Percentiles rank a stretch among this genome's conserved stretches.
phyloP scores from a whole-genome alignment of 2,888 invertebrate genomes.

The Xestia xanthographa region DNA sequence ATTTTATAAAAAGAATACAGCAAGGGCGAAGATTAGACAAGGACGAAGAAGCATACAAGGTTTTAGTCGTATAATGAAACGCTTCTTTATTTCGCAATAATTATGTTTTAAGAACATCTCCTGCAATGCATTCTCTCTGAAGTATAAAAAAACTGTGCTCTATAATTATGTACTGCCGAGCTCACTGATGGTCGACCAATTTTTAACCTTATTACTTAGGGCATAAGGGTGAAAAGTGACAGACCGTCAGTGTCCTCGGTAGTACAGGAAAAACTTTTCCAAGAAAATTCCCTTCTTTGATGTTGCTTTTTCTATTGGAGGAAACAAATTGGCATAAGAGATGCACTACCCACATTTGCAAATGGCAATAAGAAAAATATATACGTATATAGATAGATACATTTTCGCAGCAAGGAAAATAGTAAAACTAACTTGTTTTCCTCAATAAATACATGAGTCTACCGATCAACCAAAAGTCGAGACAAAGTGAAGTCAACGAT shows the following conservation, averaged over 20 bases:
- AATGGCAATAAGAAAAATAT: not conserved
- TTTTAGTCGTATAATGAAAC: not conserved
- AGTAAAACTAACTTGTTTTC: not conserved
- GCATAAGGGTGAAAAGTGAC: no score
- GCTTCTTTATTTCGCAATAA: not conserved
- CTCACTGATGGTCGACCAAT: no score
- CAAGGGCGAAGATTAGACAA: not conserved
- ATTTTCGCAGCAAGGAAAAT: not conserved
- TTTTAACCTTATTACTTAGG: no score
- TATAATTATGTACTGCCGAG: no score
- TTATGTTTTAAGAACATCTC: not conserved
- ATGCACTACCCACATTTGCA: conserved; percentile 14
- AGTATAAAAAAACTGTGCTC: not conserved
- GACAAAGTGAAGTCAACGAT: not conserved
- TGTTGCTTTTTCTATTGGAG: not conserved
- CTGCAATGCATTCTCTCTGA: not conserved
- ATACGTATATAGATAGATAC: not conserved
- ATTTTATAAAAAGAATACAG: not conserved
- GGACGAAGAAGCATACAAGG: no score
- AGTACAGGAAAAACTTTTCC: not conserved
- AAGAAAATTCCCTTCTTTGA: not conserved
- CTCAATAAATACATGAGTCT: not conserved
- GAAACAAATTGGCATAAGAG: not conserved
- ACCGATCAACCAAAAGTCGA: not conserved
- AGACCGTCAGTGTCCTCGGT: no score